A percentile compares a stretch with the other conserved stretches of the same genome.
Conservation (phyloP, 2,113 vertebrate genomes). For the Xiphias gladius region DNA sequence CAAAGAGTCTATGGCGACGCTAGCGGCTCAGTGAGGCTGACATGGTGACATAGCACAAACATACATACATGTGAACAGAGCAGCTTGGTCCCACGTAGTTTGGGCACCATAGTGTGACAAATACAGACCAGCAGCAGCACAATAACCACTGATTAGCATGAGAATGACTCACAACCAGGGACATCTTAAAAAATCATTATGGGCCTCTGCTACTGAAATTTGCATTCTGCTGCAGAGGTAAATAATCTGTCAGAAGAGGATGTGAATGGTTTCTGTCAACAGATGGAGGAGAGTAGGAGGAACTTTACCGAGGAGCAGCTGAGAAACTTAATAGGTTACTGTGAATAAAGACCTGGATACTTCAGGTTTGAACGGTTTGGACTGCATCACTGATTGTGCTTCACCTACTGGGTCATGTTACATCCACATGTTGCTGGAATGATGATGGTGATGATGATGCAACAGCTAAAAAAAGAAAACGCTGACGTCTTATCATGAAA, state of each 20-base stretch:
- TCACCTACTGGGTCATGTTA: neutral
- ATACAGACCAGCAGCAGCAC: neutral
- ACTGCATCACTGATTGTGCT: neutral
- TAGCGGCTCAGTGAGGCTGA: neutral
- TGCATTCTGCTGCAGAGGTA: constrained; percentile 9
- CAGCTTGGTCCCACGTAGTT: neutral
- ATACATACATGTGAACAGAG: neutral
- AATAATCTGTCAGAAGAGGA: constrained; percentile 19
- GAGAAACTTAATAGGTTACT: neutral
- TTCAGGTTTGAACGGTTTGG: constrained; percentile 24
- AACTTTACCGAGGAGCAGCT: constrained; percentile 4
- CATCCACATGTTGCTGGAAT: neutral
- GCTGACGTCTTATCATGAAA: constrained; percentile 3
- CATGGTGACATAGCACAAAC: neutral
- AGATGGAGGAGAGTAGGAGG: constrained; percentile 32
- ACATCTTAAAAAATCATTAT: constrained; percentile 3
- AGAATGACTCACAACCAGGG: constrained; percentile 17
- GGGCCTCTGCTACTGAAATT: neutral
- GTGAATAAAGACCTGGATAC: neutral
- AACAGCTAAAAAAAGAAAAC: constrained; percentile 5
- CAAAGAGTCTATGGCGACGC: neutral
- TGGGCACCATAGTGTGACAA: neutral
- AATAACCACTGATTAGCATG: constrained; percentile 23
- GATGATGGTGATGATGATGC: neutral
- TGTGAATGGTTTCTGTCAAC: constrained; percentile 4